Evolutionary conservation across 2,888 invertebrate genomes (phyloP).

Genomic region (Synanthedon formicaeformis): DNA sequence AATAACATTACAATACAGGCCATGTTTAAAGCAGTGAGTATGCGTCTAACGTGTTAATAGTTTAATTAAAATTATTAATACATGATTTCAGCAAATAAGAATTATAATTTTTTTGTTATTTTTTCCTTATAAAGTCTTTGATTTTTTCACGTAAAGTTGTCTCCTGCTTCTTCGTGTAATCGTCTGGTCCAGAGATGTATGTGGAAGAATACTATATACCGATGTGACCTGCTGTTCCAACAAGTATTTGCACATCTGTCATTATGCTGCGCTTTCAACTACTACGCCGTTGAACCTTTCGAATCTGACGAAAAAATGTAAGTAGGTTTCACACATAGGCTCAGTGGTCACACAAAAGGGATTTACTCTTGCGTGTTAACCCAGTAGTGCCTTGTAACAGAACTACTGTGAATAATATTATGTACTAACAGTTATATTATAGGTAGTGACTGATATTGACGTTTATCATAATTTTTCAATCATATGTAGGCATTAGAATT

Average conservation of each 20-base stretch:
- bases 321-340: slow-evolving; percentile 1
- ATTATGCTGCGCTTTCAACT: slow-evolving; percentile 76
- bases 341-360: too few species aligned
- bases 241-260: slow-evolving; percentile 57
- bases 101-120: too few species aligned
- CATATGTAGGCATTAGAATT: too few species aligned
- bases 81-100: too few species aligned
- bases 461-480: too few species aligned
- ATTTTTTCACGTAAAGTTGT: slow-evolving; percentile 38
- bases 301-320: slow-evolving; percentile 7
- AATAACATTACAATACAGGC: slow-evolving; percentile 36
- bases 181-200: slow-evolving; percentile 64
- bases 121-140: too few species aligned
- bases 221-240: slow-evolving; percentile 65
- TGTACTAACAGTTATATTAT: too few species aligned
- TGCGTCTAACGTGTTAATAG: neutral
- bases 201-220: slow-evolving; percentile 67
- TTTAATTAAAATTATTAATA: neutral
- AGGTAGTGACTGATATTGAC: too few species aligned
- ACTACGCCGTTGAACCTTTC: slow-evolving; percentile 43
- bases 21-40: slow-evolving; percentile 34
- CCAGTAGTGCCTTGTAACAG: too few species aligned
- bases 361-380: too few species aligned
- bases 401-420: too few species aligned
- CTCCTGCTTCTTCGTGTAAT: slow-evolving; percentile 56